A percentile compares a stretch with the other conserved stretches of the same genome.
Conservation (phyloP, 2,888 invertebrate species). For the Drosophila suboccidentalis region DNA sequence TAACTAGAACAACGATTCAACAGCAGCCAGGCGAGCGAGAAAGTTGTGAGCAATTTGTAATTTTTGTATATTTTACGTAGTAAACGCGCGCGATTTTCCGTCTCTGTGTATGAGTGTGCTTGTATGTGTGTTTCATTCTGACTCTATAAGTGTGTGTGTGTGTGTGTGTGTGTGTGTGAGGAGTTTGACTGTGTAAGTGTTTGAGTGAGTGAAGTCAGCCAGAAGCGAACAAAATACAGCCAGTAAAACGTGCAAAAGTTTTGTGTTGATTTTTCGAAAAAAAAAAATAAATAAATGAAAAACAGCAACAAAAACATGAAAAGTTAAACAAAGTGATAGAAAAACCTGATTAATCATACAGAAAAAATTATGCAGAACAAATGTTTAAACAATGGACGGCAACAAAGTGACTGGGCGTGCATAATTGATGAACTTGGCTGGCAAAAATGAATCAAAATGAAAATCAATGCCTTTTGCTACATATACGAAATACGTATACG, state of each 20-base stretch:
- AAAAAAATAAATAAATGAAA: conserved; percentile 20
- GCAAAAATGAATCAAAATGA: conserved; percentile 20
- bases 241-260: conserved; percentile 45
- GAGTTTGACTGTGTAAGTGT: conserved; percentile 28
- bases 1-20: conserved; percentile 54
- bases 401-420: conserved; percentile 25
- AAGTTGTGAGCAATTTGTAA: conserved; percentile 79
- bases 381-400: conserved; percentile 18
- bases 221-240: conserved; percentile 30
- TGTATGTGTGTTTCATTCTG: conserved; percentile 22
- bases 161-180: conserved; percentile 23
- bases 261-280: conserved; percentile 52
- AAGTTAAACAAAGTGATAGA: conserved; percentile 16
- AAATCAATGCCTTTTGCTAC: conserved; percentile 26
- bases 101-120: conserved; percentile 25
- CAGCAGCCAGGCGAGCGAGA: conserved; percentile 60
- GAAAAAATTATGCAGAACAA: conserved; percentile 8
- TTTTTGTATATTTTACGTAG: conserved; percentile 57
- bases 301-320: conserved; percentile 23
- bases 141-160: conserved; percentile 20
- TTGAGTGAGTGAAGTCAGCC: conserved; percentile 67
- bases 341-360: conserved; percentile 16
- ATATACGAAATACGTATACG: conserved; percentile 70
- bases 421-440: conserved; percentile 18
- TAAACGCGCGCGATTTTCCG: conserved; percentile 61